Conservation (phyloP, 2,797 vertebrate species). For the Megaceryle alcyon region DNA sequence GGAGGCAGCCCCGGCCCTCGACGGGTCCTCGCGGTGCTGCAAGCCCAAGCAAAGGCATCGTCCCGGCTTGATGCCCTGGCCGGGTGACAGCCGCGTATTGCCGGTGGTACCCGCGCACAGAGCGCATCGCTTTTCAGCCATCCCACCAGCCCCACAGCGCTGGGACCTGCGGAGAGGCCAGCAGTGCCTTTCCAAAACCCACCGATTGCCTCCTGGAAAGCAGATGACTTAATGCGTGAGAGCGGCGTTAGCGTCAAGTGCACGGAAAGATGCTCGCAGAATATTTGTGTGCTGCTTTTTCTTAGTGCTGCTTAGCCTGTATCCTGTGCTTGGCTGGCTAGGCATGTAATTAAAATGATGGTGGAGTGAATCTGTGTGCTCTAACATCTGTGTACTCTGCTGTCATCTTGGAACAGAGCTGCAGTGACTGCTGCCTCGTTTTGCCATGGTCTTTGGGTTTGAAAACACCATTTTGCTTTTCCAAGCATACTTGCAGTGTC, state of each 20-base stretch:
- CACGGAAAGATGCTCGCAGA: background rate
- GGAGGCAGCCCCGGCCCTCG: background rate
- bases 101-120: background rate
- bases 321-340: background rate
- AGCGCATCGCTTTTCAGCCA: rapidly evolving
- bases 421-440: slow-evolving; percentile 50
- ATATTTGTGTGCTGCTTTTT: background rate
- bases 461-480: slow-evolving; percentile 66
- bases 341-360: slow-evolving; percentile 31
- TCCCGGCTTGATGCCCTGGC: rapidly evolving
- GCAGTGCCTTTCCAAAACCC: background rate
- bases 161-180: background rate
- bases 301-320: background rate
- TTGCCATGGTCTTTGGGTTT: slow-evolving; percentile 22
- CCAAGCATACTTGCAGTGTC: background rate
- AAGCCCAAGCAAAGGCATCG: no score
- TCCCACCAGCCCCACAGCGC: background rate
- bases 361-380: slow-evolving; percentile 8
- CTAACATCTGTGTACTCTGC: slow-evolving; percentile 40
- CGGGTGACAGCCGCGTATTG: background rate
- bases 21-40: background rate
- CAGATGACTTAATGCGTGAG: background rate
- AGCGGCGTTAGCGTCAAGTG: background rate
- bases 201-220: background rate
- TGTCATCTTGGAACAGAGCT: slow-evolving; percentile 64